These are phyloP conservation scores for Brachyhypopomus gauderio DNA, from an alignment of 2,113 vertebrate species.

Conservation along the genomic window DNA sequence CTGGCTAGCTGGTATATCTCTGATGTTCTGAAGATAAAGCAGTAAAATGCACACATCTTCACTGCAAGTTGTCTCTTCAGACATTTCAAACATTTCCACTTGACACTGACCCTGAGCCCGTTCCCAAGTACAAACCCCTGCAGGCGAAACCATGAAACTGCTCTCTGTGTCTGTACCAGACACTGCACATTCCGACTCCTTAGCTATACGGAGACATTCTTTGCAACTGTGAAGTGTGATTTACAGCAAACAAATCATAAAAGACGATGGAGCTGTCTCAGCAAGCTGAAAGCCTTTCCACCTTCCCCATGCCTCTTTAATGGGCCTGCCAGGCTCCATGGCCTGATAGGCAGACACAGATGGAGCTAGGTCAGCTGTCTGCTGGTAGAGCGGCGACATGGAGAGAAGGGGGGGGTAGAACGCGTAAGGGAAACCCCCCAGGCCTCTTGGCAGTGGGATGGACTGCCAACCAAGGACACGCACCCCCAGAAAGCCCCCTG, in stretches of 20 bases:
- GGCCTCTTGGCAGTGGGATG: constrained; percentile 16
- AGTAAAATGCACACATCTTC: neutral
- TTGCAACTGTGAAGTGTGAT: constrained; percentile 13
- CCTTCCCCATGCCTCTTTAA: constrained; percentile 39
- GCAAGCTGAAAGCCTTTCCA: constrained; percentile 41
- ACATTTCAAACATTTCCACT: neutral
- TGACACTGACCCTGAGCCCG: neutral
- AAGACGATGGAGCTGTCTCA: constrained; percentile 6
- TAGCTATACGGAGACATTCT: neutral
- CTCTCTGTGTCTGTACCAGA: neutral
- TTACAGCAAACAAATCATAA: constrained; percentile 43
- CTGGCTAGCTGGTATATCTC: constrained; percentile 7
- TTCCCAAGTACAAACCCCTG: neutral
- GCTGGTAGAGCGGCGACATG: constrained; percentile 1
- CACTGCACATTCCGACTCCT: neutral
- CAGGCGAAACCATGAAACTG: neutral
- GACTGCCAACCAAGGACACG: constrained; percentile 30
- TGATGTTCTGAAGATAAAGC: constrained; percentile 9
- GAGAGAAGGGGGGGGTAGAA: constrained; percentile 20
- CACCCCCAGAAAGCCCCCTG: neutral
- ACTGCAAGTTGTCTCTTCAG: neutral
- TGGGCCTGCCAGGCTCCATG: constrained; percentile 1
- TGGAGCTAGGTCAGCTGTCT: constrained; percentile 18
- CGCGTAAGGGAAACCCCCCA: constrained; percentile 30
- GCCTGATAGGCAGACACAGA: constrained; percentile 43